Conservation (phyloP, 1,140 invertebrate species). For the Bombus affinis region DNA sequence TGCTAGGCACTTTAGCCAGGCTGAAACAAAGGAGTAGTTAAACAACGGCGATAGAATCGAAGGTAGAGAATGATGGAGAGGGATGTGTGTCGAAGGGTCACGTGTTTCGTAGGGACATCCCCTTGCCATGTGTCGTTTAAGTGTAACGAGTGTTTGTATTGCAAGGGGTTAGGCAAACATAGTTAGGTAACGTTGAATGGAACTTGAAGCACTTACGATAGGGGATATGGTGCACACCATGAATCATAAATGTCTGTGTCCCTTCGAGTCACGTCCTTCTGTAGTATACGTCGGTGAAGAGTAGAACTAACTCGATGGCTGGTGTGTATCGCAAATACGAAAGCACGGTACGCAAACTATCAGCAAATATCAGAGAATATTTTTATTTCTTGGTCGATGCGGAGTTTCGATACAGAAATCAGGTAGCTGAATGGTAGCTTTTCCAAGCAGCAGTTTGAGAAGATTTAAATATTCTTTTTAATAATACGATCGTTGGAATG, state of each 20-base stretch:
- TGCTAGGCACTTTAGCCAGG: neutral
- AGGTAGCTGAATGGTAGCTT: neutral
- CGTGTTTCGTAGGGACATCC: constrained; percentile 14
- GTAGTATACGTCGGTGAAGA: neutral
- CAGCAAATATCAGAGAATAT: neutral
- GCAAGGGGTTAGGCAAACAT: constrained; percentile 50
- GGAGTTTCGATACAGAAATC: neutral
- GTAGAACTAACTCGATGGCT: constrained; percentile 18
- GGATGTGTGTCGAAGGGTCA: constrained; percentile 20
- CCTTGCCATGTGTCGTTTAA: constrained; percentile 49
- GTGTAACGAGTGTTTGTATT: constrained; percentile 53
- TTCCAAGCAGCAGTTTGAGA: neutral
- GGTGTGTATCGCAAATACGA: constrained; percentile 9
- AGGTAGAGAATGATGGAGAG: neutral
- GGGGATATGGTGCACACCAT: constrained; percentile 37
- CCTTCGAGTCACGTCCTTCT: constrained; percentile 37
- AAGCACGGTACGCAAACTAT: neutral
- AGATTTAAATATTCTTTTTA: neutral
- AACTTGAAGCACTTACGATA: constrained; percentile 49
- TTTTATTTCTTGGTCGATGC: neutral
- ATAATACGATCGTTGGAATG: neutral
- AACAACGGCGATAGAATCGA: constrained; percentile 22
- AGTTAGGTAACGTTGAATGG: constrained; percentile 47
- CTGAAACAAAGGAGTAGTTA: constrained; percentile 17
- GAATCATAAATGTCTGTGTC: constrained; percentile 46